These are phyloP conservation scores for Agrotis exclamationis DNA, from an alignment of 2,888 invertebrate species.

Conservation along the genomic window DNA sequence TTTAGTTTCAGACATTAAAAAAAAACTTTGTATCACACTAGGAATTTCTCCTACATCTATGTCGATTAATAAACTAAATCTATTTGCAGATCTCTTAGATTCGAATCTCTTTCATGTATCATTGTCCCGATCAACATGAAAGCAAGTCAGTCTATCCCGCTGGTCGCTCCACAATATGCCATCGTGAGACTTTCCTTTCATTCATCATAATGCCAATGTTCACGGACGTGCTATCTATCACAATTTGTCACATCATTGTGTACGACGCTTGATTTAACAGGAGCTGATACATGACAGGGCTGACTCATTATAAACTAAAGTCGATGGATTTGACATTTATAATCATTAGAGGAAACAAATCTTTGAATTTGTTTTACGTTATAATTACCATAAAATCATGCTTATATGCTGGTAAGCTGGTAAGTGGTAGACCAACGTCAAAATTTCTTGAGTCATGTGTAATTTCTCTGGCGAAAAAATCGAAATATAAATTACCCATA, in stretches of 20 bases:
- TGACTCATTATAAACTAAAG: neutral
- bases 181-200: neutral
- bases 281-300: constrained; percentile 13
- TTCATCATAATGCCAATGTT: constrained; percentile 17
- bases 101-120: constrained; percentile 1
- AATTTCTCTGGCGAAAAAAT: too few species aligned
- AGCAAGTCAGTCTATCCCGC: neutral
- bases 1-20: too few species aligned
- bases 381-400: too few species aligned
- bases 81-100: neutral
- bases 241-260: constrained; percentile 42
- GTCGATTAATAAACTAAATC: constrained; percentile 12
- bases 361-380: too few species aligned
- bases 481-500: too few species aligned
- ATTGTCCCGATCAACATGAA: constrained; percentile 10
- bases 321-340: neutral
- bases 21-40: too few species aligned
- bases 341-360: neutral
- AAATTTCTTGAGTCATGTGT: too few species aligned
- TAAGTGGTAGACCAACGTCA: too few species aligned
- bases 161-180: neutral
- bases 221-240: constrained; percentile 33
- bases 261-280: neutral
- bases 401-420: too few species aligned
- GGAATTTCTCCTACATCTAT: too few species aligned